A percentile compares a stretch with the other conserved stretches of the same genome.
Conservation (phyloP, 2,113 vertebrate species). For the Chiloscyllium plagiosum region DNA sequence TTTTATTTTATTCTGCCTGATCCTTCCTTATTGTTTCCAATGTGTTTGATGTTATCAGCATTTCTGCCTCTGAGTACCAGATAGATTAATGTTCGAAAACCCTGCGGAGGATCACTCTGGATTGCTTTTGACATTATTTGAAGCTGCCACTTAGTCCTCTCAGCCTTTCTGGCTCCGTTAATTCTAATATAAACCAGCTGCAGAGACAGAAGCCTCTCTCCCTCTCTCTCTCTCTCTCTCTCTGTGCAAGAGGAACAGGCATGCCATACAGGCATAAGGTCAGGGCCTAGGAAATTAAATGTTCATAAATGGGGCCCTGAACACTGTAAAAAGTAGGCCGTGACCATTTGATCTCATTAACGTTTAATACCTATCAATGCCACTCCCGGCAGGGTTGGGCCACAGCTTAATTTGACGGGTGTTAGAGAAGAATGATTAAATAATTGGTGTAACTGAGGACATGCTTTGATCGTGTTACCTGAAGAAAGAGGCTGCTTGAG, state of each 20-base stretch:
- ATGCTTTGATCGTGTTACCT: constrained; percentile 51
- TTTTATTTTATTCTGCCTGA: background rate
- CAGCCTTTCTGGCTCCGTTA: constrained; percentile 37
- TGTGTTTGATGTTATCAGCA: constrained; percentile 41
- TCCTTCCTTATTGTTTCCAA: constrained; percentile 11
- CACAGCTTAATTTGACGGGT: constrained; percentile 61
- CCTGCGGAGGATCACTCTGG: constrained; percentile 39
- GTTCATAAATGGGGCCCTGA: constrained; percentile 57
- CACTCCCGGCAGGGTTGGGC: constrained; percentile 53
- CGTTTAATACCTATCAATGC: constrained; percentile 65
- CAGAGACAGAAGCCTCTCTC: background rate
- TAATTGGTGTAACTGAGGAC: constrained; percentile 53
- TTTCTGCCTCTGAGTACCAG: constrained; percentile 40
- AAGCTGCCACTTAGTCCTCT: constrained; percentile 35
- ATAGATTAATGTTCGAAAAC: constrained; percentile 40
- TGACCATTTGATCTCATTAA: constrained; percentile 71
- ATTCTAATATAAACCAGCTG: constrained; percentile 53
- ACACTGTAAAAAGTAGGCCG: constrained; percentile 60
- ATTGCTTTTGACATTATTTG: constrained; percentile 40
- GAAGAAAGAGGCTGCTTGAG: background rate
- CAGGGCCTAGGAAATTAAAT: constrained; percentile 62
- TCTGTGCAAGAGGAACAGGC: background rate
- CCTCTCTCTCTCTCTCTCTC: background rate
- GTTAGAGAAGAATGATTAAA: constrained; percentile 61
- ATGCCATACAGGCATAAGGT: constrained; percentile 47